A percentile compares a stretch with the other conserved stretches of the same genome.
These are phyloP conservation scores for Steinernema hermaphroditum DNA, from an alignment of 2,888 invertebrate genomes.

Conservation along the genomic window DNA sequence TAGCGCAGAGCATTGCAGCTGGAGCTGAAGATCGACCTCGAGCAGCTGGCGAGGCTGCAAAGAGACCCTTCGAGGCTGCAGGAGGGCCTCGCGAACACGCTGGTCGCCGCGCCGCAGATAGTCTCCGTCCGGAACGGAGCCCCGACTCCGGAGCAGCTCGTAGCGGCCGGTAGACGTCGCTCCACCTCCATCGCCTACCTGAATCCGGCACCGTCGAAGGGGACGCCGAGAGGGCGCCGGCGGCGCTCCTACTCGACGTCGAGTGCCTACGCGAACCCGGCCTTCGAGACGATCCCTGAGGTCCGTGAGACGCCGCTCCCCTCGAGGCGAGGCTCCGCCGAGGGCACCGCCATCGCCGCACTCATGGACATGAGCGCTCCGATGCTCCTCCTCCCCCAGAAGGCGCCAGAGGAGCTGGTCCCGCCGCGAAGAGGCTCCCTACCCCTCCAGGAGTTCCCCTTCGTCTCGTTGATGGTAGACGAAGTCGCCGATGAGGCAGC, in stretches of 20 bases:
- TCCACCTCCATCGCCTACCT: conserved; percentile 18
- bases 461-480: not conserved
- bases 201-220: not conserved
- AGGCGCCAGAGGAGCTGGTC: not conserved
- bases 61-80: not conserved
- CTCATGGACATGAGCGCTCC: conserved; percentile 1
- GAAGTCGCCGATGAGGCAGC: not conserved
- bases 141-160: not conserved
- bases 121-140: not conserved
- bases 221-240: not conserved
- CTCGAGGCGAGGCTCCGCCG: not conserved
- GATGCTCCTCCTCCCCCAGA: too few species aligned
- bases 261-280: conserved; percentile 8
- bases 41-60: conserved; percentile 1
- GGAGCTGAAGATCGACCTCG: conserved; percentile 25
- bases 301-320: conserved; percentile 2
- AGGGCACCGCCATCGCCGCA: not conserved
- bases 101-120: not conserved
- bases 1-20: not conserved
- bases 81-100: not conserved
- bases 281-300: conserved; percentile 20
- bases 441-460: not conserved
- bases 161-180: not conserved
- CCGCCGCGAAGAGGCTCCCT: not conserved
- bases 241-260: conserved; percentile 8